Conservation (phyloP, 1,140 invertebrate species). For the Conus ventricosus region DNA sequence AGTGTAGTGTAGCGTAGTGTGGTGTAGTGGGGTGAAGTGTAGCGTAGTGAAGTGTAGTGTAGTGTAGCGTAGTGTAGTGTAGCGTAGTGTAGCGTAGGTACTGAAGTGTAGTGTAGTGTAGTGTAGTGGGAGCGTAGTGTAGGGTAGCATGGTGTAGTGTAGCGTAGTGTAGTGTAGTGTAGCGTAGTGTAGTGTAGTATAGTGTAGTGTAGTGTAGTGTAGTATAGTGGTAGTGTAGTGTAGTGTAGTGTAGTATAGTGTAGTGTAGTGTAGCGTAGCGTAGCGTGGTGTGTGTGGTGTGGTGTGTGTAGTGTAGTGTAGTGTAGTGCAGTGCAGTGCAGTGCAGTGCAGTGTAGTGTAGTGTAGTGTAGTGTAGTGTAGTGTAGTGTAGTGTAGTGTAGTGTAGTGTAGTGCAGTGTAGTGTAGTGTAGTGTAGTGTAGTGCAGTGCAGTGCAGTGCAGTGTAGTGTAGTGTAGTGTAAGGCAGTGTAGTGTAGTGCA, state of each 20-base stretch:
- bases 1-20: neutral
- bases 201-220: too few species aligned
- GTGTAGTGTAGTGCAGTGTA: neutral
- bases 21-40: neutral
- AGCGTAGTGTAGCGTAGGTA: neutral
- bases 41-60: neutral
- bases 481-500: neutral
- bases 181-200: too few species aligned
- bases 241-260: too few species aligned
- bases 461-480: neutral
- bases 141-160: too few species aligned
- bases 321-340: too few species aligned
- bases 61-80: neutral
- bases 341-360: neutral
- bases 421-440: neutral
- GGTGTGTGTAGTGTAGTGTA: too few species aligned
- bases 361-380: neutral
- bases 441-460: too few species aligned
- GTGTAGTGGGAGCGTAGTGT: too few species aligned
- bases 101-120: neutral
- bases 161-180: too few species aligned
- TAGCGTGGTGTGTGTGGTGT: too few species aligned
- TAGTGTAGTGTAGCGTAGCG: too few species aligned
- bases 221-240: too few species aligned
- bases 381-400: constrained; percentile 7